A percentile compares a stretch with the other conserved stretches of the same genome.
These are phyloP conservation scores for Cryptosula pallasiana DNA, from an alignment of 2,888 invertebrate genomes.

Conservation along the genomic window DNA sequence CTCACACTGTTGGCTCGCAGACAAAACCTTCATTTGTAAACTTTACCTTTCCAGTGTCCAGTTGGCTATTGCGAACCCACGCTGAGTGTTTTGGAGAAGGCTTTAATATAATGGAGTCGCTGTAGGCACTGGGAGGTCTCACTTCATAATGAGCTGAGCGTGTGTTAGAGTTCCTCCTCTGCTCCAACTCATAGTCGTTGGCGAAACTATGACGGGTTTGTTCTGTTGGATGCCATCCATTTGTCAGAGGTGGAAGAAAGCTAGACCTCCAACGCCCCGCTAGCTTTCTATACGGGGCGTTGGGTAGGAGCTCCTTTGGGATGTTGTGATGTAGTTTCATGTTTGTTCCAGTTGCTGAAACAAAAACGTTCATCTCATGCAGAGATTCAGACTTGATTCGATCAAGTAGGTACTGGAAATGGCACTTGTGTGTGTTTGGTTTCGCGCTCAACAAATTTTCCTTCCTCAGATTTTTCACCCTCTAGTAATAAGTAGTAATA, in stretches of 20 bases:
- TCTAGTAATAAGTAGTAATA: too few relatives aligned
- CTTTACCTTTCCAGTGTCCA: neutral
- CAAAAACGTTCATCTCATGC: too few relatives aligned
- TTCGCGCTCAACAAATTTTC: too few relatives aligned
- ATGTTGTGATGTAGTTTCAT: neutral
- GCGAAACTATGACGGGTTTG: neutral
- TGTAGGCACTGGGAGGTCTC: slow-evolving; percentile 22
- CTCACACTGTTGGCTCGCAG: too few relatives aligned
- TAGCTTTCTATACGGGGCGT: neutral
- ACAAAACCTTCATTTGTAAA: too few relatives aligned
- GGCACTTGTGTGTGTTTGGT: too few relatives aligned
- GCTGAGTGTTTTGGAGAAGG: neutral
- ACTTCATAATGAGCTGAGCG: slow-evolving; percentile 1
- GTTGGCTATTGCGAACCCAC: neutral
- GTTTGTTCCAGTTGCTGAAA: slow-evolving; percentile 1
- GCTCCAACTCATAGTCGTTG: neutral
- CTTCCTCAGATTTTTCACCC: too few relatives aligned
- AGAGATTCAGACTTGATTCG: too few relatives aligned
- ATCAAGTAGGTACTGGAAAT: too few relatives aligned
- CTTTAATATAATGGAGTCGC: slow-evolving; percentile 2
- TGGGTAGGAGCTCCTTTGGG: neutral
- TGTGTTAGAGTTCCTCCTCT: neutral
- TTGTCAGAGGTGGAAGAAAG: neutral
- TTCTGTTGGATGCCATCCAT: neutral
- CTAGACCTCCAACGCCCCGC: neutral